Percentiles rank a stretch among this genome's conserved stretches.
phyloP scores from a whole-genome alignment of 1,140 invertebrate genomes.

The Mycetomoellerius zeteki region DNA sequence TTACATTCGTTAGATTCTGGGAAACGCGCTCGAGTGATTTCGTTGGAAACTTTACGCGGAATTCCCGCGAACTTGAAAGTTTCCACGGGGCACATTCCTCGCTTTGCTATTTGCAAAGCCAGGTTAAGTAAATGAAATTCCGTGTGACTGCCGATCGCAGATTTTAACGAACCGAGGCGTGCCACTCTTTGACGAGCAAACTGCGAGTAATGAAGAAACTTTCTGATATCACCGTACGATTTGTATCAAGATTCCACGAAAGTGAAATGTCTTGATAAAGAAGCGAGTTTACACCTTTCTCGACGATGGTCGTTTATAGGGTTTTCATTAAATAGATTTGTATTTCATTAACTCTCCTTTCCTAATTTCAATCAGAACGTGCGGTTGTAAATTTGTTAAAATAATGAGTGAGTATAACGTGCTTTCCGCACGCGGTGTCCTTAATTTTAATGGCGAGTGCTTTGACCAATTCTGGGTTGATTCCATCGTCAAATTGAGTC shows the following conservation, averaged over 20 bases:
- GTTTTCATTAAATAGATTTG: slow-evolving; percentile 36
- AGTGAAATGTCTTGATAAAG: slow-evolving; percentile 39
- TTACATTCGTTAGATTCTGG: slow-evolving; percentile 40
- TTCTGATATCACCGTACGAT: slow-evolving; percentile 52
- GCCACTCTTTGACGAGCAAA: slow-evolving; percentile 60
- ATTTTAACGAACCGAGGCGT: slow-evolving; percentile 61
- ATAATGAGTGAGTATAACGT: neutral
- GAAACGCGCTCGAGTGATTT: slow-evolving; percentile 34
- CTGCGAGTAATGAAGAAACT: slow-evolving; percentile 65
- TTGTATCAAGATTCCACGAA: slow-evolving; percentile 35
- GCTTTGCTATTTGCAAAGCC: slow-evolving; percentile 52
- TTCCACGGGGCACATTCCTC: slow-evolving; percentile 43
- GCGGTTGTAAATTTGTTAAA: slow-evolving; percentile 14
- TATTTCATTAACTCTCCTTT: slow-evolving; percentile 39
- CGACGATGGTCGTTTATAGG: slow-evolving; percentile 25
- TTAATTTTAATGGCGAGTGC: slow-evolving; percentile 15
- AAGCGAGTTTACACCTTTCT: neutral
- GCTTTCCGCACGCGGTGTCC: neutral
- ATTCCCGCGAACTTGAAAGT: slow-evolving; percentile 40
- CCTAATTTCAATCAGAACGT: neutral
- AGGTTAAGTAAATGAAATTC: slow-evolving; percentile 65
- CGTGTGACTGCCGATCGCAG: slow-evolving; percentile 57
- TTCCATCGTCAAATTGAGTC: slow-evolving; percentile 29
- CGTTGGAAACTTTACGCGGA: slow-evolving; percentile 35
- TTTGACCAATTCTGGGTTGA: slow-evolving; percentile 10